Percentiles rank a stretch among this genome's conserved stretches.
phyloP scores from a whole-genome alignment of 2,113 vertebrate species.

The Nothoprocta pentlandii region DNA sequence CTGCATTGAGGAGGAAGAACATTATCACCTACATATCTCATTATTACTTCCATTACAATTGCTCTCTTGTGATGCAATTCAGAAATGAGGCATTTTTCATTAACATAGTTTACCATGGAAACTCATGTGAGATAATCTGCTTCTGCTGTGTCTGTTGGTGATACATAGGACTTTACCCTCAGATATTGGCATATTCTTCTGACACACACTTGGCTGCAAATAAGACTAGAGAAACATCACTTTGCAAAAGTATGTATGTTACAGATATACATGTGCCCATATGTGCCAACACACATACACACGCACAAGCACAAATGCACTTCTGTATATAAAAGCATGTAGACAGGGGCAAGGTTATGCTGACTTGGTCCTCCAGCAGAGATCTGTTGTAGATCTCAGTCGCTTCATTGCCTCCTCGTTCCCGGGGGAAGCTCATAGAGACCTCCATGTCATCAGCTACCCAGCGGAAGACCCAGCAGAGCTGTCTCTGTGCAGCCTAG shows the following conservation, averaged over 20 bases:
- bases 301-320: fast-evolving
- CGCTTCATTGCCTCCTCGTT: neutral
- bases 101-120: constrained; percentile 75
- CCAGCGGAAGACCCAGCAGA: fast-evolving
- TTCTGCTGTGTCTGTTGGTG: neutral
- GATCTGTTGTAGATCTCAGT: neutral
- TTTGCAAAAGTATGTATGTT: neutral
- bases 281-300: fast-evolving
- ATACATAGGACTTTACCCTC: neutral
- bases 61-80: constrained; percentile 72
- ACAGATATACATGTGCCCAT: fast-evolving
- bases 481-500: neutral
- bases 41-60: constrained; percentile 73
- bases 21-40: constrained; percentile 66
- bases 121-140: constrained; percentile 29
- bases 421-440: neutral
- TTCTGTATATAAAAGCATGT: fast-evolving
- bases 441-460: neutral
- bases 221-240: neutral
- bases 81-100: constrained; percentile 71
- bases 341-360: neutral
- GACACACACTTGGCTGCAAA: neutral
- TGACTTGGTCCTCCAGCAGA: neutral
- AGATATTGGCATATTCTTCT: constrained; percentile 28
- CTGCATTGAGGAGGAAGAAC: constrained; percentile 46